These are phyloP conservation scores for Ammospiza nelsoni DNA, from an alignment of 2,113 vertebrate species.

Conservation along the genomic window DNA sequence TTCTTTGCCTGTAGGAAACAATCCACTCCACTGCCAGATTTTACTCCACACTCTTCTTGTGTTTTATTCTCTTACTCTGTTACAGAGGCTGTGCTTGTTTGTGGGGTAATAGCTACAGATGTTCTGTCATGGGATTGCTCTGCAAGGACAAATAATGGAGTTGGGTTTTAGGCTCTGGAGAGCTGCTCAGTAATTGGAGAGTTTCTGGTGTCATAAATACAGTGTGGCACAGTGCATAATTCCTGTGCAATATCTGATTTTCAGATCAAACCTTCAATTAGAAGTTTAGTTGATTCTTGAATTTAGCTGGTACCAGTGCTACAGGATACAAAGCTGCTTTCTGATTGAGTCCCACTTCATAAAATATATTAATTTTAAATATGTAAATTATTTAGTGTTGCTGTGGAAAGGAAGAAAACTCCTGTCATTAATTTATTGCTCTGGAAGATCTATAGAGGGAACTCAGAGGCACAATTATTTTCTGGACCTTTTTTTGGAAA, in stretches of 20 bases:
- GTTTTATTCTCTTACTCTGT: neutral
- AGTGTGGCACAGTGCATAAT: neutral
- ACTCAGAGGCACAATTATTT: neutral
- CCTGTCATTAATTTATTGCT: constrained; percentile 32
- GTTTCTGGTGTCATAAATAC: neutral
- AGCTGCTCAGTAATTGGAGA: neutral
- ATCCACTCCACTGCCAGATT: neutral
- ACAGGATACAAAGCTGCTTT: neutral
- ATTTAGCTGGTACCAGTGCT: neutral
- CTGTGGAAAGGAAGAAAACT: constrained; percentile 23
- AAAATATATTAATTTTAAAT: constrained; percentile 10
- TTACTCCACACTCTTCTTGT: neutral
- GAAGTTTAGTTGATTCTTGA: neutral
- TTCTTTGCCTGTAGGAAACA: neutral
- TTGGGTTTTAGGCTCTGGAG: neutral
- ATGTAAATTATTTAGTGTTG: neutral
- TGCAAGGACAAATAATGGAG: neutral
- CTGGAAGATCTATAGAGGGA: constrained; percentile 31
- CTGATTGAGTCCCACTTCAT: constrained; percentile 34
- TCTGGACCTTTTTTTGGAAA: neutral
- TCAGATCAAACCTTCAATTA: neutral
- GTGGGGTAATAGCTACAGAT: neutral
- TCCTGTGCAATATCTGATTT: neutral
- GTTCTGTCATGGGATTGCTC: neutral
- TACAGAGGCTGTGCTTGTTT: neutral